A percentile compares a stretch with the other conserved stretches of the same genome.
Evolutionary conservation across 2,113 vertebrate species (phyloP).

Genomic region (Silurus meridionalis): DNA sequence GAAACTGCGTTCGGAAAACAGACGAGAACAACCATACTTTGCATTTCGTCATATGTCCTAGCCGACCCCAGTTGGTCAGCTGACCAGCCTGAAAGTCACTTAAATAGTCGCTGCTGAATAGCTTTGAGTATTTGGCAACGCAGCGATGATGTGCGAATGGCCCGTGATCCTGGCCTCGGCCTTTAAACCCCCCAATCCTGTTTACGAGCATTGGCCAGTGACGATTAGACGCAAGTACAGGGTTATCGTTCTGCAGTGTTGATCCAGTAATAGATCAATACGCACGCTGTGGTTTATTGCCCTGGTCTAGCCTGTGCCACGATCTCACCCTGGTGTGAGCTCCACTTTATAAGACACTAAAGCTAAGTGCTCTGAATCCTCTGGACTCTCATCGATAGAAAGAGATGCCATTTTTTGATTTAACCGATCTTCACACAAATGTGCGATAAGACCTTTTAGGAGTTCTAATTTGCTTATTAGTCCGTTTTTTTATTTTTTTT

Average conservation of each 20-base stretch:
- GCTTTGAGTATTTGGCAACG: not conserved
- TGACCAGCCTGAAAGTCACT: not conserved
- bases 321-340: conserved; percentile 6
- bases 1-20: conserved; percentile 27
- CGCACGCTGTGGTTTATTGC: conserved; percentile 29
- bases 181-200: conserved; percentile 66
- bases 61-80: not conserved
- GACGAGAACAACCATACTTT: conserved; percentile 20
- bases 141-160: conserved; percentile 43
- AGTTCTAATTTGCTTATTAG: conserved; percentile 54
- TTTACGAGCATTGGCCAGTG: conserved; percentile 71
- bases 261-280: conserved; percentile 40
- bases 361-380: conserved; percentile 15
- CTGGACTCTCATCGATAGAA: not conserved
- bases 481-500: conserved; percentile 60
- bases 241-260: conserved; percentile 23
- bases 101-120: not conserved
- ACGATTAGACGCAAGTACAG: conserved; percentile 68
- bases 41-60: conserved; percentile 34
- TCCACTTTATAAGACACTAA: conserved; percentile 15
- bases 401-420: not conserved
- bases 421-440: not conserved
- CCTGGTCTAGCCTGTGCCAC: not conserved
- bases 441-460: not conserved
- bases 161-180: conserved; percentile 57